phyloP scores from a whole-genome alignment of 2,888 invertebrate genomes.

The Macrosiphum euphorbiae region DNA sequence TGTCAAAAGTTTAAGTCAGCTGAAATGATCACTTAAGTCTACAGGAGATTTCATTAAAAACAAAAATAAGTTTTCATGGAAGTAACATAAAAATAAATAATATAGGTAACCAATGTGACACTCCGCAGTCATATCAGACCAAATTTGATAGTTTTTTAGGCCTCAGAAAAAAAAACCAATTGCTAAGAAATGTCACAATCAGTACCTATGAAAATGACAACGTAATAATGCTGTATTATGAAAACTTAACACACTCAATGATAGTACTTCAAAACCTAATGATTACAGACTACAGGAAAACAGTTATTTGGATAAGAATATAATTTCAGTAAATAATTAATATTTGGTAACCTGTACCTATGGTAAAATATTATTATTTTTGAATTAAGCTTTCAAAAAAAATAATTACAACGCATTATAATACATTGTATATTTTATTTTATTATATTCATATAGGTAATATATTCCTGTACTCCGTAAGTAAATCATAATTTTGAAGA shows the following conservation, averaged over 20 bases:
- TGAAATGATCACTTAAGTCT: neutral
- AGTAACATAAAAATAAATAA: neutral
- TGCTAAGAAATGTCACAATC: neutral
- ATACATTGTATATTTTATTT: neutral
- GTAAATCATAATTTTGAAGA: neutral
- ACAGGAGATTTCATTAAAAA: neutral
- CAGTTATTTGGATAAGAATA: neutral
- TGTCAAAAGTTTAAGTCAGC: neutral
- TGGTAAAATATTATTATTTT: neutral
- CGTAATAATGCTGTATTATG: neutral
- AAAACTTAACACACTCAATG: neutral
- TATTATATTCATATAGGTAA: neutral
- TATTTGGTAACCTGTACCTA: neutral
- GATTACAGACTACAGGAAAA: neutral
- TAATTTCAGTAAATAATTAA: neutral
- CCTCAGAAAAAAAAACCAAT: neutral
- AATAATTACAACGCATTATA: neutral
- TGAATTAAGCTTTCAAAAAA: neutral
- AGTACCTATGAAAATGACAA: neutral
- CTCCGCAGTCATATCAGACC: neutral
- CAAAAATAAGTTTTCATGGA: neutral
- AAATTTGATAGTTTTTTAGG: neutral
- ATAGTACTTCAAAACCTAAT: neutral
- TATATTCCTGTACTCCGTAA: neutral
- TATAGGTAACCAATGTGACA: neutral